A percentile compares a stretch with the other conserved stretches of the same genome.
These are phyloP conservation scores for Anseranas semipalmata DNA, from an alignment of 2,113 vertebrate species.

Conservation along the genomic window DNA sequence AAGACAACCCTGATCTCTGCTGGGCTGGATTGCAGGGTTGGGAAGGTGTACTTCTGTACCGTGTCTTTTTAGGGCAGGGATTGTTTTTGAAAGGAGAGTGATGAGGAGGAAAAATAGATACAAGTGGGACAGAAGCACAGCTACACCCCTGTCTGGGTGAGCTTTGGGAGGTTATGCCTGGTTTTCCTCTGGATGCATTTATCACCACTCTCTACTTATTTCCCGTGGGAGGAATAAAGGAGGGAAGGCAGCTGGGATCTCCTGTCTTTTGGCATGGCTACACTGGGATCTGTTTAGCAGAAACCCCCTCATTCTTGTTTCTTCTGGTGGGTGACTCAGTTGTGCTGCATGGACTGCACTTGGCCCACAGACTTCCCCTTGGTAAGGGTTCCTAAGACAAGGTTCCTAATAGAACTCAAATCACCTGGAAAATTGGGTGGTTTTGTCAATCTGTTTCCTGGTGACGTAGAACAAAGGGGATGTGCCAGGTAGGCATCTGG, in stretches of 20 bases:
- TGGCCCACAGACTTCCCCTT: not conserved
- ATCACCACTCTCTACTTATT: not conserved
- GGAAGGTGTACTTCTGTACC: not conserved
- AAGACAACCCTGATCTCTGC: not conserved
- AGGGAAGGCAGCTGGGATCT: not conserved
- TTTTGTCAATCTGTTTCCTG: not conserved
- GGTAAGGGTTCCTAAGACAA: not conserved
- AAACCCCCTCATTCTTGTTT: rapidly evolving
- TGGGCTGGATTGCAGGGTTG: not conserved
- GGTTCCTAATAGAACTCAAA: not conserved
- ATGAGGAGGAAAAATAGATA: not conserved
- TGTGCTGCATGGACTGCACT: not conserved
- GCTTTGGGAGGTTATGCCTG: not conserved
- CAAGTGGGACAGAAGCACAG: not conserved
- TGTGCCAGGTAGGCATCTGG: too few species aligned
- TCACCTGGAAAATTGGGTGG: not conserved
- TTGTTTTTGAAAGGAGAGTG: not conserved
- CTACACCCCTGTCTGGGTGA: not conserved
- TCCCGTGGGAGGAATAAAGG: not conserved
- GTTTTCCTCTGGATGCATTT: not conserved
- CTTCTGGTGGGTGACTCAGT: not conserved
- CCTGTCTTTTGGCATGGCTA: not conserved
- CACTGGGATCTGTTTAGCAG: not conserved
- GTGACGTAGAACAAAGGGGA: not conserved
- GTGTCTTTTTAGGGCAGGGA: not conserved